A percentile compares a stretch with the other conserved stretches of the same genome.
These are phyloP conservation scores for Eustalomyia histrio DNA, from an alignment of 2,888 invertebrate genomes.

Conservation along the genomic window DNA sequence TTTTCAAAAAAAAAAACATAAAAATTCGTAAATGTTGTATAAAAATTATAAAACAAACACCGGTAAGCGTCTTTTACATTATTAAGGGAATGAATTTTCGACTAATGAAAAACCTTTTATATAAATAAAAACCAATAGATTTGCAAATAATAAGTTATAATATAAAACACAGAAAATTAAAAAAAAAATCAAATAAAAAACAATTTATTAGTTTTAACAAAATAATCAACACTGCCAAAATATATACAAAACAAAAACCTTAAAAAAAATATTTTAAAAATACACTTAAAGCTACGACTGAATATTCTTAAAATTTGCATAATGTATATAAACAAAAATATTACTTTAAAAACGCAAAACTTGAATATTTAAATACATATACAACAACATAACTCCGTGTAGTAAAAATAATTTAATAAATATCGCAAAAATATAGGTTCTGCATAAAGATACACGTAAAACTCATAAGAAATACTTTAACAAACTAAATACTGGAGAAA, in stretches of 20 bases:
- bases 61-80: constrained; percentile 58
- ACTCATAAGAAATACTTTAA: background rate
- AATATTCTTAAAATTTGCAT: constrained; percentile 57
- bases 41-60: background rate
- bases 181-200: constrained; percentile 12
- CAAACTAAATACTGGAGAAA: background rate
- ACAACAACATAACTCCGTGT: constrained; percentile 55
- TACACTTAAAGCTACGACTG: constrained; percentile 51
- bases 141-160: constrained; percentile 9
- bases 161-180: too few species aligned
- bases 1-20: constrained; percentile 26
- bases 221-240: constrained; percentile 75
- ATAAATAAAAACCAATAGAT: background rate
- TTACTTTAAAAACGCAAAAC: constrained; percentile 37
- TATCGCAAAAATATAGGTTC: constrained; percentile 14
- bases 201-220: constrained; percentile 43
- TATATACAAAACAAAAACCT: constrained; percentile 13
- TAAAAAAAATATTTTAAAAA: constrained; percentile 24
- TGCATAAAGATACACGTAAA: constrained; percentile 10
- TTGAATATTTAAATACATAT: constrained; percentile 29
- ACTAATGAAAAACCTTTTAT: constrained; percentile 47
- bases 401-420: constrained; percentile 52
- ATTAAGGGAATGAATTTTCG: constrained; percentile 62
- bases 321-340: constrained; percentile 32
- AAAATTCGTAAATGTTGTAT: constrained; percentile 27